Conservation (phyloP, 92 coral and sea anemone genomes). For the Phenganax subtilis region DNA sequence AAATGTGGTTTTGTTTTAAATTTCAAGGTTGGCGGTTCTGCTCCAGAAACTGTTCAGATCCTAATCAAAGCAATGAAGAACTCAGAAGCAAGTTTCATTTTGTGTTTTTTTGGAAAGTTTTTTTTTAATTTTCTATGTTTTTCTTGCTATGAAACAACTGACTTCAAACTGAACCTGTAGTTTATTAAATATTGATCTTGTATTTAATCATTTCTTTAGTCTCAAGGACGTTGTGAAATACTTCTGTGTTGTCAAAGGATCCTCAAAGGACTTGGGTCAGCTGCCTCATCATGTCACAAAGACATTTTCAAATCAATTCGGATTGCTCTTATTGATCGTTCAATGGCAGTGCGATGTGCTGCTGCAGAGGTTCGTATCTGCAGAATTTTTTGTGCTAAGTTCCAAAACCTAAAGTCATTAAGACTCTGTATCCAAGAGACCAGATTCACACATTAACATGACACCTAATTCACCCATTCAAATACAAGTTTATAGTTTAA, state of each 20-base stretch:
- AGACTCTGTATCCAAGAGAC: too few species aligned
- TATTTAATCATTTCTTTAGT: constrained; percentile 46
- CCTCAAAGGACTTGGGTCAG: constrained; percentile 73
- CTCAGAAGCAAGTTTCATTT: constrained; percentile 60
- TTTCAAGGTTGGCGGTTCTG: constrained; percentile 83
- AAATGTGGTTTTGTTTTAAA: not conserved
- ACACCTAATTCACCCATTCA: too few species aligned
- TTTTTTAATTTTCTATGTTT: not conserved
- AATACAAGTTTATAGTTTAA: too few species aligned
- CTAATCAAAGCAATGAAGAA: constrained; percentile 95
- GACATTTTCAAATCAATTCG: constrained; percentile 91
- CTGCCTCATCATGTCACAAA: constrained; percentile 81
- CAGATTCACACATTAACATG: too few species aligned
- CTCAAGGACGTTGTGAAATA: constrained; percentile 96
- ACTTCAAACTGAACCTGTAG: not conserved
- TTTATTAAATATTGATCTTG: not conserved
- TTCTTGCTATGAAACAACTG: not conserved
- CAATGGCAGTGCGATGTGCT: constrained; percentile 98
- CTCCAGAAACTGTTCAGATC: constrained; percentile 88
- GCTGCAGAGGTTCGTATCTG: constrained; percentile 70
- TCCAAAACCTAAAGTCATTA: too few species aligned
- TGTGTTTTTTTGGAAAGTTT: not conserved
- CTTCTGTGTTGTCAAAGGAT: constrained; percentile 86
- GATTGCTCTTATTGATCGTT: constrained; percentile 71
- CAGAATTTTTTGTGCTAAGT: too few species aligned